These are phyloP conservation scores for Sarcophaga variegata DNA, from an alignment of 2,888 invertebrate species.

Conservation along the genomic window DNA sequence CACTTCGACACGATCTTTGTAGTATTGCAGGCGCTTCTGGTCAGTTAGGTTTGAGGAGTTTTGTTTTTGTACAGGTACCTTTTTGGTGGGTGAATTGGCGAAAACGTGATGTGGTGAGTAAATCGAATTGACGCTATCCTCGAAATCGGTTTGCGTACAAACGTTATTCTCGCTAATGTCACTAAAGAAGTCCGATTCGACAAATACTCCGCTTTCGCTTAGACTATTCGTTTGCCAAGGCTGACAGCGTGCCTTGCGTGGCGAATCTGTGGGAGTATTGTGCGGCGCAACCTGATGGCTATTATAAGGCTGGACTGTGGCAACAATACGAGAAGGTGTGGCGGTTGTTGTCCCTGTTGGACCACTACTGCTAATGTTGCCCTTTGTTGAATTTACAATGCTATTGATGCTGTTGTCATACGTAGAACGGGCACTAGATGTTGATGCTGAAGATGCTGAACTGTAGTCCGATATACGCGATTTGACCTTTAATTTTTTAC, in stretches of 20 bases:
- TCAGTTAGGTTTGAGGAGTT: constrained; percentile 76
- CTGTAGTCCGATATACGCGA: constrained; percentile 76
- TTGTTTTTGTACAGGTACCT: constrained; percentile 71
- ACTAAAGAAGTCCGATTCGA: constrained; percentile 83
- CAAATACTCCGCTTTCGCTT: constrained; percentile 89
- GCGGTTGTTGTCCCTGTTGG: constrained; percentile 46
- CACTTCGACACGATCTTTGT: constrained; percentile 86
- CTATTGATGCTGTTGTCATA: constrained; percentile 60
- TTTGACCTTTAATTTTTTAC: constrained; percentile 74
- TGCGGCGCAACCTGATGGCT: constrained; percentile 71
- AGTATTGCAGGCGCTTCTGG: constrained; percentile 85
- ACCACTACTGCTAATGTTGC: constrained; percentile 20
- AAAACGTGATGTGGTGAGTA: constrained; percentile 43
- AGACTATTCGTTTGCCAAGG: constrained; percentile 83
- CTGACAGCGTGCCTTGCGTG: constrained; percentile 72
- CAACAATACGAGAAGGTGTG: constrained; percentile 83
- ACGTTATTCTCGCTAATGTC: constrained; percentile 72
- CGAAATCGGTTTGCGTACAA: constrained; percentile 83
- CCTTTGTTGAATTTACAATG: constrained; percentile 48
- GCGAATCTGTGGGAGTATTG: constrained; percentile 82
- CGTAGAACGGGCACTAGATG: constrained; percentile 73
- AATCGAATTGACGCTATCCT: constrained; percentile 78
- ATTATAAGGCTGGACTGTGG: constrained; percentile 86
- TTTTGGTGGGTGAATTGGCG: constrained; percentile 66
- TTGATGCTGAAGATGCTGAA: constrained; percentile 72